Conservation (phyloP, 2,797 vertebrate species). For the Triplophysa yarkandensis region DNA sequence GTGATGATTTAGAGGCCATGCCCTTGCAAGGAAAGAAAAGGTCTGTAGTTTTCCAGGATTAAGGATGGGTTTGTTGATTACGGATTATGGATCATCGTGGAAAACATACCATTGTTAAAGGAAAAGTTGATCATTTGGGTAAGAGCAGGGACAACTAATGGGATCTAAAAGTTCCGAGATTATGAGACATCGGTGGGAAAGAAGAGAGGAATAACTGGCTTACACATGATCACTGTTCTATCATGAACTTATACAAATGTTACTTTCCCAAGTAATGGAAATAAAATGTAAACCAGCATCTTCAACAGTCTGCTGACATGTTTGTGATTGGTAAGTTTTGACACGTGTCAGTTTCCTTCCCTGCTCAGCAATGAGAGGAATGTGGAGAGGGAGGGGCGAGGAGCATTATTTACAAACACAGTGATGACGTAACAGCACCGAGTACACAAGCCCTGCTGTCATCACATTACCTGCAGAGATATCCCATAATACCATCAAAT, state of each 20-base stretch:
- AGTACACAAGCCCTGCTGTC: not conserved
- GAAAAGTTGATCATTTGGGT: no score
- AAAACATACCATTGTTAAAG: no score
- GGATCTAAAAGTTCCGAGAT: no score
- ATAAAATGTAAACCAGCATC: constrained; percentile 50
- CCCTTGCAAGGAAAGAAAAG: no score
- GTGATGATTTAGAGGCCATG: no score
- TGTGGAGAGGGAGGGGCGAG: constrained; percentile 42
- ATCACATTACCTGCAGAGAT: constrained; percentile 19
- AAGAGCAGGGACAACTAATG: no score
- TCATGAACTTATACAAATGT: not conserved
- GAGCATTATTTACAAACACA: constrained; percentile 67
- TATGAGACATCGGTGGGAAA: no score
- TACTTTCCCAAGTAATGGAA: not conserved
- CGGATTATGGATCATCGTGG: no score
- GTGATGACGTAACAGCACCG: constrained; percentile 3
- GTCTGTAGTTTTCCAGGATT: no score
- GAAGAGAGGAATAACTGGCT: no score
- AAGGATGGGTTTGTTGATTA: no score
- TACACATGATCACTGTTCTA: not conserved
- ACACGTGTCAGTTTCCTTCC: constrained; percentile 41
- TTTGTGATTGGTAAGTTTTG: constrained; percentile 61
- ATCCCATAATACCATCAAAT: no score
- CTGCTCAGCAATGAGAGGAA: constrained; percentile 36
- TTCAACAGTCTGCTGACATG: constrained; percentile 66